Evolutionary conservation across 2,888 invertebrate genomes (phyloP).

Genomic region (Apotomis betuletana): DNA sequence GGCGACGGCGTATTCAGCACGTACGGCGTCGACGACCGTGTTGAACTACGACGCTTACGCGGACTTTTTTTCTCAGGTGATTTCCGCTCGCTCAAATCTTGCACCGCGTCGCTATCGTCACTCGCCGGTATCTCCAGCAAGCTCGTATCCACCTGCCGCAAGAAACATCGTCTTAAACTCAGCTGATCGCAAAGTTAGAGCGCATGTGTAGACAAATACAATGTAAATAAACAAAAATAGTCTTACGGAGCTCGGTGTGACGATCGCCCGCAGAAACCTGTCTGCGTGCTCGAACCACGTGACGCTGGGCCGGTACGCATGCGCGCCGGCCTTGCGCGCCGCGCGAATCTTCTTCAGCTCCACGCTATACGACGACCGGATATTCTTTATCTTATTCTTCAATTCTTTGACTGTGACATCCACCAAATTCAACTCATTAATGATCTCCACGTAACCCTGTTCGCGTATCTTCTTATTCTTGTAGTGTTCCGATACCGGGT

Average conservation of each 20-base stretch:
- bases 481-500: constrained; percentile 79
- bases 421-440: constrained; percentile 75
- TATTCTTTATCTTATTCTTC: constrained; percentile 82
- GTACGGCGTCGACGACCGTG: constrained; percentile 76
- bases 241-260: constrained; percentile 82
- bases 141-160: constrained; percentile 72
- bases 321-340: constrained; percentile 81
- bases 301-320: constrained; percentile 82
- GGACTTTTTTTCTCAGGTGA: constrained; percentile 79
- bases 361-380: constrained; percentile 81
- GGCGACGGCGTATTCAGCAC: constrained; percentile 79
- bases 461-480: constrained; percentile 81
- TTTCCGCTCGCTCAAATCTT: constrained; percentile 77
- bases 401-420: constrained; percentile 80
- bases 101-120: constrained; percentile 79
- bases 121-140: constrained; percentile 76
- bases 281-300: constrained; percentile 83
- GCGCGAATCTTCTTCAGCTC: constrained; percentile 83
- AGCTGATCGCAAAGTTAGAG: constrained; percentile 46
- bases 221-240: constrained; percentile 50
- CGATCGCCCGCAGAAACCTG: constrained; percentile 82
- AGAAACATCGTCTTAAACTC: constrained; percentile 15
- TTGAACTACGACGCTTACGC: constrained; percentile 76
- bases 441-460: constrained; percentile 79
- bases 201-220: constrained; percentile 53